A percentile compares a stretch with the other conserved stretches of the same genome.
phyloP scores from a whole-genome alignment of 2,888 invertebrate genomes.

The Conistra vaccinii region DNA sequence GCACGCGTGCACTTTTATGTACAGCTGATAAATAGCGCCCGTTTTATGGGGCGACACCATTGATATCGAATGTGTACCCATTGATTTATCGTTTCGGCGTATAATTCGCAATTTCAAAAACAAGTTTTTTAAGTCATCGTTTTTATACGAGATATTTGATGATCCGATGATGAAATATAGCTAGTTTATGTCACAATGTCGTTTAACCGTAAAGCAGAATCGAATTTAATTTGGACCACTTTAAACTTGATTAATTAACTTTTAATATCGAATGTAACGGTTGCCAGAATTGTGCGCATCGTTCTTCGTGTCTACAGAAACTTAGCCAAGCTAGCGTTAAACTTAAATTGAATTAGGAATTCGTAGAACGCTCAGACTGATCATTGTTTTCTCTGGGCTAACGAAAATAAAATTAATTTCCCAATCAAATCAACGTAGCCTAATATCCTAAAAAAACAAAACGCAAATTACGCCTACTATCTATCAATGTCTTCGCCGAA shows the following conservation, averaged over 20 bases:
- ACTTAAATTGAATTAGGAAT: slow-evolving; percentile 48
- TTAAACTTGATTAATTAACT: slow-evolving; percentile 52
- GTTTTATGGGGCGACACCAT: slow-evolving; percentile 83
- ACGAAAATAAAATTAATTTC: slow-evolving; percentile 37
- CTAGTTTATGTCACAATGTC: slow-evolving; percentile 59
- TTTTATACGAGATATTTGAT: slow-evolving; percentile 75
- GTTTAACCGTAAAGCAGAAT: slow-evolving; percentile 44
- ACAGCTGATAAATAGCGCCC: slow-evolving; percentile 84
- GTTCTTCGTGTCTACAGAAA: slow-evolving; percentile 33
- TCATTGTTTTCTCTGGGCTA: slow-evolving; percentile 19
- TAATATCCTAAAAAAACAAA: slow-evolving; percentile 7
- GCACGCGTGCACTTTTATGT: slow-evolving; percentile 85
- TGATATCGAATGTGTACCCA: slow-evolving; percentile 80
- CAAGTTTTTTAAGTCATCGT: slow-evolving; percentile 69
- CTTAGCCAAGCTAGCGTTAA: slow-evolving; percentile 33
- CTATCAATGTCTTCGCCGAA: slow-evolving; percentile 54
- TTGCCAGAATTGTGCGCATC: slow-evolving; percentile 41
- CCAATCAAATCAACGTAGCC: slow-evolving; percentile 22
- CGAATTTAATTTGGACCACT: slow-evolving; percentile 61
- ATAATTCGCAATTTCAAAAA: slow-evolving; percentile 82
- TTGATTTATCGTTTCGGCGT: slow-evolving; percentile 86
- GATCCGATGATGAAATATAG: slow-evolving; percentile 77
- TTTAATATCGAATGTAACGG: slow-evolving; percentile 55
- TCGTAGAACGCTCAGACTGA: slow-evolving; percentile 6
- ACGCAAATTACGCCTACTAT: slow-evolving; percentile 42